Evolutionary conservation across 2,797 vertebrate genomes (phyloP), one percentile per base, ranked within the genome.

Genomic region (Scolopax rusticola): DNA sequence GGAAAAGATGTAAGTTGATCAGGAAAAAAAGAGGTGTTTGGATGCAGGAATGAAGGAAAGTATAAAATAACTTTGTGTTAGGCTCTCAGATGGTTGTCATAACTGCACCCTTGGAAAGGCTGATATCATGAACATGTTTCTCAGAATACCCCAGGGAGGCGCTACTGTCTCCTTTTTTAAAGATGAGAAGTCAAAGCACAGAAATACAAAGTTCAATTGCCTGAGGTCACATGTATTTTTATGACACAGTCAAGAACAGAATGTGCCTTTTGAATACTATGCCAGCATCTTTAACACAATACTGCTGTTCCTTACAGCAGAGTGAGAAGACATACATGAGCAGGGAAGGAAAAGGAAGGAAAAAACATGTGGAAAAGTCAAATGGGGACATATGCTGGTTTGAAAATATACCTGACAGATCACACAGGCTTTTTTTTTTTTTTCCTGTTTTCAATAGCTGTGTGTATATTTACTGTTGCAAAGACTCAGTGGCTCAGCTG

Each of bases 221-320:
- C 63, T 84, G 84, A 90, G 94, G 94, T 95, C 80, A 90, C 91
- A 74, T 84, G 79, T 23, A 87, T 82, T 90, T 95, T 87, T 96
- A 83, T 95, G 86, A 93, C 60, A 64, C 51, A 93, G 85, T 74
- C 91, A 94, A 88, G 89, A 96, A 94, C 86, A 95, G 80, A 94
- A 94, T 94, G 94, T 95, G 93, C 77, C 56, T 92, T 90, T 95
- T 94, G 77, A 92, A 84, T 96, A 68, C 8, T 90, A 9, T 2
- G 70, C 88, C 88, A 92, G 87, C 64, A 84, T 94, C 90, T 87
- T 82, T 77, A 90, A 84, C 81, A 64, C 70, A 82, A 69, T 67
- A 67, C 74, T 82, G 67, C 94, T 94, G 74, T 82, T 95, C 43
- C 90, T 88, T 90, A 45, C 56, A 74, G 53, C 64, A 84, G 63